phyloP scores from a whole-genome alignment of 2,888 invertebrate species.

The Polymixis lichenea region DNA sequence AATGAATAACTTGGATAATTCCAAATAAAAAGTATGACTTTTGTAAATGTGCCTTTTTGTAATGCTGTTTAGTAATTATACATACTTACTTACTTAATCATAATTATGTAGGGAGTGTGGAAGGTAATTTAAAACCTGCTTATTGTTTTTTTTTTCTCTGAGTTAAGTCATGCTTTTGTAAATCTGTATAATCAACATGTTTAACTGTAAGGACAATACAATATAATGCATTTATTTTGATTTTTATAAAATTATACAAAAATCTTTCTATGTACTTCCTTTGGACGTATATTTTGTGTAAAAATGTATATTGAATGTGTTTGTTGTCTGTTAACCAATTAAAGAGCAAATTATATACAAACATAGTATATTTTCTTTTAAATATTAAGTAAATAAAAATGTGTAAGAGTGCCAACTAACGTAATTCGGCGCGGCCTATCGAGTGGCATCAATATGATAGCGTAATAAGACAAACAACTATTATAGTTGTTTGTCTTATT shows the following conservation, averaged over 20 bases:
- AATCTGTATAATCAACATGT: slow-evolving; percentile 2
- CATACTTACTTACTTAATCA: not conserved
- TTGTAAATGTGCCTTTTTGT: slow-evolving; percentile 39
- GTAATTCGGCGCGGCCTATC: no score
- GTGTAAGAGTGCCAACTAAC: no score
- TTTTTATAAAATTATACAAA: slow-evolving; percentile 40
- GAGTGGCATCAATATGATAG: no score
- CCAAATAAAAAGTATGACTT: not conserved
- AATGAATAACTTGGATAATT: not conserved
- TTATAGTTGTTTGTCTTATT: no score
- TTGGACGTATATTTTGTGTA: slow-evolving; percentile 51
- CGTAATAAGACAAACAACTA: no score
- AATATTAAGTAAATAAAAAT: not conserved
- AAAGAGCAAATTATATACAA: slow-evolving; percentile 50
- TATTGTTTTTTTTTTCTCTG: not conserved
- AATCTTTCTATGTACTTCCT: slow-evolving; percentile 19
- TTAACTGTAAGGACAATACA: slow-evolving; percentile 37
- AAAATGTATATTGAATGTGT: slow-evolving; percentile 44
- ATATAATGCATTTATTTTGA: slow-evolving; percentile 55
- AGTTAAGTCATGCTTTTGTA: not conserved
- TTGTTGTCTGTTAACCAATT: slow-evolving; percentile 60
- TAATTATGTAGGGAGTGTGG: not conserved
- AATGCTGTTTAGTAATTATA: not conserved
- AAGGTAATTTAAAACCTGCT: not conserved
- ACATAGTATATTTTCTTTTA: slow-evolving; percentile 42